Percentiles rank a stretch among this genome's conserved stretches.
These are phyloP conservation scores for Hyposmocoma kahamanoa DNA, from an alignment of 1,140 invertebrate species.

Conservation along the genomic window DNA sequence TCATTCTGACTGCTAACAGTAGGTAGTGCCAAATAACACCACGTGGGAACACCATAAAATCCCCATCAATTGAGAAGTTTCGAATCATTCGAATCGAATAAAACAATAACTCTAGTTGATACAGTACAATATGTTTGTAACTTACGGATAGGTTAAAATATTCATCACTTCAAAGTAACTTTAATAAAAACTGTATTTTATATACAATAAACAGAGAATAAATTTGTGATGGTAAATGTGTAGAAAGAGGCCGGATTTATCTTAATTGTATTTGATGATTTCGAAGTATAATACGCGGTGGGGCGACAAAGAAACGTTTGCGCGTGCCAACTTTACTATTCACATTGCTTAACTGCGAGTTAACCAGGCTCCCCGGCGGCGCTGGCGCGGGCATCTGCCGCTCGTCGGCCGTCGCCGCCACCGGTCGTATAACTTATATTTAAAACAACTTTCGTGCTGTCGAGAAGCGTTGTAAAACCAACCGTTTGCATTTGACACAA, in stretches of 20 bases:
- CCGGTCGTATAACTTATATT: neutral
- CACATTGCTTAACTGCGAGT: slow-evolving; percentile 45
- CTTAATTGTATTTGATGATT: too few species aligned
- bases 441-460: too few species aligned
- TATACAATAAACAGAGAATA: too few species aligned
- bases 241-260: too few species aligned
- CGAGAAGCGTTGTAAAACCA: too few species aligned
- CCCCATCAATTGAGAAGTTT: slow-evolving; percentile 36
- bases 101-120: too few species aligned
- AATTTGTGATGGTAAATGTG: too few species aligned
- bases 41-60: slow-evolving; percentile 50
- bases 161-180: slow-evolving; percentile 21
- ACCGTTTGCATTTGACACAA: too few species aligned
- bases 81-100: too few species aligned
- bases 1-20: slow-evolving; percentile 38
- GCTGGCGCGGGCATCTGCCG: neutral
- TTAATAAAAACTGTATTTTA: too few species aligned
- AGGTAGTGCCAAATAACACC: slow-evolving; percentile 51
- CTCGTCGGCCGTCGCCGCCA: neutral
- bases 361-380: slow-evolving; percentile 29
- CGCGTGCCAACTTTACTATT: slow-evolving; percentile 57
- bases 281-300: neutral
- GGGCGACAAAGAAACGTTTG: slow-evolving; percentile 13
- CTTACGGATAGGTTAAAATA: slow-evolving; percentile 54
- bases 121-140: slow-evolving; percentile 15